Base-by-base conservation (phyloP, 2,113 vertebrate species). In the Pygoscelis antarcticus region DNA sequence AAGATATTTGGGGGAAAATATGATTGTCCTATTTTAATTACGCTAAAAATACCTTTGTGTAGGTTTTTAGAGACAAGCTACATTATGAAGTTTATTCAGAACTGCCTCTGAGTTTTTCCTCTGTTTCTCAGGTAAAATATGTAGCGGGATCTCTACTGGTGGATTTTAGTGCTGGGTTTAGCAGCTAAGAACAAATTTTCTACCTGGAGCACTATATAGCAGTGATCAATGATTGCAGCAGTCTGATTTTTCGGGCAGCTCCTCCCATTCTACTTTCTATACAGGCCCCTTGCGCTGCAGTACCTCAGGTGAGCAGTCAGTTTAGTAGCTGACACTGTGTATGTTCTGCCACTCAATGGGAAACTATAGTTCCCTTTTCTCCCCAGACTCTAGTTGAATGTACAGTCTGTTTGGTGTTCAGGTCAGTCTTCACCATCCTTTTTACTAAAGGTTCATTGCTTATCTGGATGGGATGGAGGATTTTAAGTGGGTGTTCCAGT, bases 61-160 rank as follows among this genome's bases (percentile, higher is more conserved):
- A 95, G 83, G 72, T 44, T 97, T 98, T 96, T 94, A 95, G 95
- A 96, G 85, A 89, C 84, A 60, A 95, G 95, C 70, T 74, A 83
- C 96, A 75, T 83, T 2, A 75, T 15, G 54, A 89, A 90, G 69
- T 72, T 88, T 88, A 52, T 82, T 94, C 81, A 93, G 70, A 91
- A 76, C 93, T 96, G 94, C 76, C 83, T 96, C 87, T 97, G 94
- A 91, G 91, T 93, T 97, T 94, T 96, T 90, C 95, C 93, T 97
- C 80, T 94, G 93, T 93, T 95, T 96, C 95, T 96, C 96, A 97
- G 94, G 97, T 96, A 97, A 93, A 96, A 92, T 42, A 78, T 70
- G 57, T 86, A 95, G 89, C 34, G 13, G 78, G 91, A 72, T 97
- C 92, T 92, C 71, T 84, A 23, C 81, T 70, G 51, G 55, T 83